Conservation (phyloP, 2,797 vertebrate genomes). For the Artibeus lituratus region DNA sequence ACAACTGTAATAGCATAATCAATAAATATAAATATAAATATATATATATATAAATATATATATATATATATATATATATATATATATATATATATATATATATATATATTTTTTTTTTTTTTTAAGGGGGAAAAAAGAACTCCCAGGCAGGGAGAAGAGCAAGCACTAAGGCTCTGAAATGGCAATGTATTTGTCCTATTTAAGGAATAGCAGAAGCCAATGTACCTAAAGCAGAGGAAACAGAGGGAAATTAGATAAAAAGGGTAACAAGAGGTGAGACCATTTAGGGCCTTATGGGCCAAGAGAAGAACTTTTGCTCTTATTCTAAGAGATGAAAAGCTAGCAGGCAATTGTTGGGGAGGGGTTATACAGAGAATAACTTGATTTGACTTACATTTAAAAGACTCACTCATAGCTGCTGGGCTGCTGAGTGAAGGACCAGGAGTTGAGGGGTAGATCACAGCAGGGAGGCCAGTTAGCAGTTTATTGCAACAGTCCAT, state of each 20-base stretch:
- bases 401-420: not conserved
- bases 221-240: not conserved
- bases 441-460: not conserved
- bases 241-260: not conserved
- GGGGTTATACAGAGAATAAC: not conserved
- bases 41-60: too few relatives aligned
- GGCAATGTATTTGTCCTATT: not conserved
- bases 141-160: not conserved
- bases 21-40: too few relatives aligned
- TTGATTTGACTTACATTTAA: not conserved
- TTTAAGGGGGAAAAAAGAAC: too few relatives aligned
- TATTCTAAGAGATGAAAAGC: not conserved
- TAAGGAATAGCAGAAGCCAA: not conserved
- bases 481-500: not conserved
- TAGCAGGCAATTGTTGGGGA: not conserved
- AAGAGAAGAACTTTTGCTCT: not conserved
- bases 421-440: not conserved
- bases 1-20: too few relatives aligned
- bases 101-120: too few relatives aligned
- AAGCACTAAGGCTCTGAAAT: not conserved
- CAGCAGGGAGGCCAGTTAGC: not conserved
- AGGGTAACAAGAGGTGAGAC: not conserved
- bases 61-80: too few relatives aligned
- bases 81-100: too few relatives aligned
- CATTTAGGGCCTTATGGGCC: not conserved